Evolutionary conservation across 2,113 vertebrate genomes (phyloP).

Genomic region (Picathartes gymnocephalus): DNA sequence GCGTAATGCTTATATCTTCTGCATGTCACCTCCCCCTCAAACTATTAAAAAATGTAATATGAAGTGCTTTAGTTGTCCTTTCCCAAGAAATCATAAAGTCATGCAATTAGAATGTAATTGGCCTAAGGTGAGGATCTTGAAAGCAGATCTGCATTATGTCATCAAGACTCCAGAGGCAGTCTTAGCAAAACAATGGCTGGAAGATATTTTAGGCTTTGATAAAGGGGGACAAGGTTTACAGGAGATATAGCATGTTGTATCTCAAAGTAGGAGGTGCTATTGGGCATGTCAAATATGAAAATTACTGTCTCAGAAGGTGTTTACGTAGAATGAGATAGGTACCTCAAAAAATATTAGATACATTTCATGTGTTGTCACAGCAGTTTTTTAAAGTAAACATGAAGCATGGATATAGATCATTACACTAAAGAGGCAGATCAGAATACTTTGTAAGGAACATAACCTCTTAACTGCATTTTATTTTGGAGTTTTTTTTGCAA

Average conservation of each 20-base stretch:
- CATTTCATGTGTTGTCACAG: background rate
- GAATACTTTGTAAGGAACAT: background rate
- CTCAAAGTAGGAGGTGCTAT: conserved; percentile 31
- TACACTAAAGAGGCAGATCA: background rate
- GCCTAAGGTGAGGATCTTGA: conserved; percentile 65
- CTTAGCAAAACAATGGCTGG: conserved; percentile 30
- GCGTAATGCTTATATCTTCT: background rate
- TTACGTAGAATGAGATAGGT: background rate
- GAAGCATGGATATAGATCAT: background rate
- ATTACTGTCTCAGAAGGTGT: conserved; percentile 27
- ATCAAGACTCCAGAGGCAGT: conserved; percentile 64
- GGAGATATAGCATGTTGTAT: conserved; percentile 52
- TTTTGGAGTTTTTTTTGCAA: background rate
- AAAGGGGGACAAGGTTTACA: conserved; percentile 45
- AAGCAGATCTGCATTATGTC: conserved; percentile 63
- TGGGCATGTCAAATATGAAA: conserved; percentile 59
- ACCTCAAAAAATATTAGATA: conserved; percentile 7
- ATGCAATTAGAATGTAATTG: conserved; percentile 64
- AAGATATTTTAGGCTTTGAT: conserved; percentile 53
- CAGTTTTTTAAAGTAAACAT: background rate
- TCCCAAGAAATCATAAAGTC: conserved; percentile 33
- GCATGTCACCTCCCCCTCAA: background rate
- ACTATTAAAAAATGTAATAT: conserved; percentile 22
- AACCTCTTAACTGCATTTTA: background rate
- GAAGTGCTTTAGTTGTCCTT: conserved; percentile 39